phyloP scores from a whole-genome alignment of 2,888 invertebrate genomes.

The Tethea ocularis region DNA sequence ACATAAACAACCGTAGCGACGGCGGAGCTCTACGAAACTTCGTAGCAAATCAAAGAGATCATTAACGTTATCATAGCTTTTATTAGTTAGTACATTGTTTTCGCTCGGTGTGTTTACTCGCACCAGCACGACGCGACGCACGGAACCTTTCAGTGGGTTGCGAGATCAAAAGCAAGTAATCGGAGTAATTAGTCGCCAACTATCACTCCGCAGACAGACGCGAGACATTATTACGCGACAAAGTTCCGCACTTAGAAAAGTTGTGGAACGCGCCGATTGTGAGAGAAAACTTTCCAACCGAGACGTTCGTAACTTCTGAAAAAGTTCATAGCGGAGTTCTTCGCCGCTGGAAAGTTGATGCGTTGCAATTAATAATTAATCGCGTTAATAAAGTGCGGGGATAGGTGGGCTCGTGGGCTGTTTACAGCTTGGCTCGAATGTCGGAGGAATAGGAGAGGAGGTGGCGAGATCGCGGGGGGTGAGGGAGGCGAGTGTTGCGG shows the following conservation, averaged over 20 bases:
- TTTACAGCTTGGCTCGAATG: slow-evolving; percentile 53
- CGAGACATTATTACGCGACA: slow-evolving; percentile 62
- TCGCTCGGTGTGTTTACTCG: slow-evolving; percentile 19
- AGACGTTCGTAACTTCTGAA: slow-evolving; percentile 22
- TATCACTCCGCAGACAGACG: slow-evolving; percentile 55
- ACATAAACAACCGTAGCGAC: slow-evolving; percentile 42
- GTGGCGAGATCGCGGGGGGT: slow-evolving; percentile 61
- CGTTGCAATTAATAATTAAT: slow-evolving; percentile 69
- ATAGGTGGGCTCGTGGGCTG: slow-evolving; percentile 54
- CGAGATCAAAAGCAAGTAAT: slow-evolving; percentile 35
- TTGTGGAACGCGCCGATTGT: slow-evolving; percentile 44
- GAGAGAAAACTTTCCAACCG: slow-evolving; percentile 33
- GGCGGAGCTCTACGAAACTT: slow-evolving; percentile 46
- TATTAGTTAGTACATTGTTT: slow-evolving; percentile 26
- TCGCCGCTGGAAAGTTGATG: slow-evolving; percentile 55
- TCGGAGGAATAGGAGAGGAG: slow-evolving; percentile 38
- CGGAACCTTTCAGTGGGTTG: too few relatives aligned
- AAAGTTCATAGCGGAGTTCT: slow-evolving; percentile 44
- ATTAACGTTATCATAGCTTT: slow-evolving; percentile 25
- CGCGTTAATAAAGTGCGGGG: slow-evolving; percentile 69
- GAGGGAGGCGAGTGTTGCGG: slow-evolving; percentile 40
- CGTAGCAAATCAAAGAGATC: slow-evolving; percentile 47
- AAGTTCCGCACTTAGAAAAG: slow-evolving; percentile 61
- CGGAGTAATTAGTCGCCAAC: slow-evolving; percentile 50
- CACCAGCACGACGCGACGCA: too few relatives aligned